Base-by-base conservation (phyloP, 2,113 vertebrate genomes). In the Barbus barbus region DNA sequence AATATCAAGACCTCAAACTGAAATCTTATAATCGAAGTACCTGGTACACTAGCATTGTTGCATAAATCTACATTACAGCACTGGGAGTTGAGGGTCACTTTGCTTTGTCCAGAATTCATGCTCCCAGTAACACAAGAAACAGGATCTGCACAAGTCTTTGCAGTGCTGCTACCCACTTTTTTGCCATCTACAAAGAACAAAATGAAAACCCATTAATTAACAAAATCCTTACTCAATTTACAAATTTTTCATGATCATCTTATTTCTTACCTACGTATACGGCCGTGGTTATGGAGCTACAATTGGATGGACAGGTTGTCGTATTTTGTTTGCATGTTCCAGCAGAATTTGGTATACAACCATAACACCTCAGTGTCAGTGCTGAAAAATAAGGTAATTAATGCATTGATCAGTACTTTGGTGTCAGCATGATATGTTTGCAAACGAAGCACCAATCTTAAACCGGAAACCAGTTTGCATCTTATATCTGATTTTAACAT, bases 61-160 rank as follows among this genome's bases (percentile, higher is more conserved):
- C 86, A 87, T 0, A 2, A 8, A 38, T 78, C 5, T 7, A 18
- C 20, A 38, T 9, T 20, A 48, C 86, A 87, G 53, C 86, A 87
- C 7, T 73, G 7, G 16, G 38, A 67, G 63, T 51, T 78, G 6
- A 85, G 1, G 5, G 51, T 51, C 44, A 84, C 31, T 46, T 51
- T 77, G 28, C 20, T 3, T 20, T 31, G 58, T 78, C 83, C 83
- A 38, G 81, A 77, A 46, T 85, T 87, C 4, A 87, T 2, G 26
- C 83, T 53, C 22, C 48, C 53, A 65, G 3, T 73, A 3, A 78
- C 1, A 56, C 83, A 87, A 1, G 28, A 18, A 53, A 1, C 22
- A 9, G 73, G 11, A 28, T 46, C 61, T 22, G n/a, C 22, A 36
- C 86, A 87, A 9, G 7, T 9, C 53, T 18, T 76, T 12, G 5